phyloP scores from a whole-genome alignment of 2,113 vertebrate genomes.

The Colistium nudipinnis region DNA sequence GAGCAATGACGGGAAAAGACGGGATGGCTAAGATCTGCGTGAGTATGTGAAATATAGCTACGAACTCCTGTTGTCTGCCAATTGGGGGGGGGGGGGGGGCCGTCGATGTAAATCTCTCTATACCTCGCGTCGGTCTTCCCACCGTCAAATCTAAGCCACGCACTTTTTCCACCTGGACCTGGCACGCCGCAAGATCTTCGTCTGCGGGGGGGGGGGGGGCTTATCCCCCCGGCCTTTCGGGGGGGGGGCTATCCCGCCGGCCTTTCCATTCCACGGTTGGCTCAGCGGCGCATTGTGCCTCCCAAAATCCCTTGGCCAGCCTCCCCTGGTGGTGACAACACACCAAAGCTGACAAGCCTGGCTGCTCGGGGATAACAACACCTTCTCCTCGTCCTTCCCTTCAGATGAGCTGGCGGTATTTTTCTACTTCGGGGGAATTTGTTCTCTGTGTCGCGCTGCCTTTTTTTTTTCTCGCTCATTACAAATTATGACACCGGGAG shows the following conservation, averaged over 20 bases:
- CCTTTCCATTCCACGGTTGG: background rate
- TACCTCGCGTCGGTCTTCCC: slow-evolving; percentile 5
- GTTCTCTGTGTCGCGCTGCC: background rate
- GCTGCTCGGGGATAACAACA: background rate
- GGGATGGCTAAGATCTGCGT: no score
- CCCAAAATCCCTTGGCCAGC: background rate
- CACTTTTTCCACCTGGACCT: slow-evolving; percentile 32
- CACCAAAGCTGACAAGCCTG: background rate
- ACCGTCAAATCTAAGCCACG: background rate
- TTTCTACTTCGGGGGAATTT: no score
- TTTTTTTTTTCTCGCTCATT: background rate
- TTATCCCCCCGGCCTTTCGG: background rate
- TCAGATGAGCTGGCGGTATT: background rate
- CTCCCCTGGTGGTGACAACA: background rate
- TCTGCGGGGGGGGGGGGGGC: no score
- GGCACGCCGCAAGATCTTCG: no score
- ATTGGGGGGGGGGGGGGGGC: no score
- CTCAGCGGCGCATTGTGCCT: background rate
- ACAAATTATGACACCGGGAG: background rate
- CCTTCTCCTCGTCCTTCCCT: background rate
- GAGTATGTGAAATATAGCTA: background rate
- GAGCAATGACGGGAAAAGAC: no score
- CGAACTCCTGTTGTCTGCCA: no score
- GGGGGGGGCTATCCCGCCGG: background rate
- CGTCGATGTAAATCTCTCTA: slow-evolving; percentile 2